Evolutionary conservation across 2,113 vertebrate genomes (phyloP).

Genomic region (Myrmophylax atrothorax): DNA sequence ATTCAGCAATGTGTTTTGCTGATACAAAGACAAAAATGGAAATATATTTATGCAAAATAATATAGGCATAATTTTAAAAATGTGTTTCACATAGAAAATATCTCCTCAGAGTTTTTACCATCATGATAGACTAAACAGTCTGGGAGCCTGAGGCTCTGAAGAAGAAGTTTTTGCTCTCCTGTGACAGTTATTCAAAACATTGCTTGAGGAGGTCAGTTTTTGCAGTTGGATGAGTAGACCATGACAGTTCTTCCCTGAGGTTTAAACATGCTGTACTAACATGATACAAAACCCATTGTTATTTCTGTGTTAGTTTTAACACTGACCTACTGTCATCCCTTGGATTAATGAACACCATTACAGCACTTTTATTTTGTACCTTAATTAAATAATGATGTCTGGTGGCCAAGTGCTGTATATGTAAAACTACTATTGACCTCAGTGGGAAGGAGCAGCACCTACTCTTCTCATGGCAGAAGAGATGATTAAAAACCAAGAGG

Average conservation of each 20-base stretch:
- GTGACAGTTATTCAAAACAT: conserved; percentile 54
- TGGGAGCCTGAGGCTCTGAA: conserved; percentile 2
- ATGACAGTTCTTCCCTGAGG: conserved; percentile 55
- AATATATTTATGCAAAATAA: conserved; percentile 13
- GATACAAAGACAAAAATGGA: background rate
- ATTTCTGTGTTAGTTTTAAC: background rate
- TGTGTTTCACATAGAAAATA: background rate
- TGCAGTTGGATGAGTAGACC: background rate
- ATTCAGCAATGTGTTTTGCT: background rate
- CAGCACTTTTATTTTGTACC: background rate
- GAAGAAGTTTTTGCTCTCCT: background rate
- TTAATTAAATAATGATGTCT: background rate
- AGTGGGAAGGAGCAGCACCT: background rate
- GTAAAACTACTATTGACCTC: background rate
- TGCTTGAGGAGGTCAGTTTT: conserved; percentile 27
- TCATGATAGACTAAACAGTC: conserved; percentile 18
- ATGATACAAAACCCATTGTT: conserved; percentile 35
- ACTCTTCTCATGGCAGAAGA: background rate
- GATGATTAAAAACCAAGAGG: background rate
- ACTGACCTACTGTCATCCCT: background rate
- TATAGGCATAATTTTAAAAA: conserved; percentile 2
- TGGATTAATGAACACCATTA: background rate
- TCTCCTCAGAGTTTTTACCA: background rate
- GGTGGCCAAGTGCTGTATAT: background rate
- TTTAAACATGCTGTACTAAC: conserved; percentile 30